Conservation (phyloP, 2,797 vertebrate species). For the Hydrophis major region DNA sequence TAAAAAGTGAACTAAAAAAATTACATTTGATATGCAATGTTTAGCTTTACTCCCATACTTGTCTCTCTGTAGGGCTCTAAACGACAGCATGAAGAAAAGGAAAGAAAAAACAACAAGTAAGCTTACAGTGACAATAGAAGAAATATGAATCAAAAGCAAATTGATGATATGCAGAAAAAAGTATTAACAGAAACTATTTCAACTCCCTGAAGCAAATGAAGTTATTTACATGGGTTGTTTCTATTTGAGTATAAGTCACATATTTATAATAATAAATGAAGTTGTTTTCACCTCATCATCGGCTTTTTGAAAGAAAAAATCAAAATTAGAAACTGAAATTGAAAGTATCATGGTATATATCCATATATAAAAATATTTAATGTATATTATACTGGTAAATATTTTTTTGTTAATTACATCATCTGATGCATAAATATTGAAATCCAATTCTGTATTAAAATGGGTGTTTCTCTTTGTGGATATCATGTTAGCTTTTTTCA, state of each 20-base stretch:
- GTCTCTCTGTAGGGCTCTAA: slow-evolving; percentile 99
- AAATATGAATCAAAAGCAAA: slow-evolving; percentile 86
- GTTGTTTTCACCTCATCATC: slow-evolving; percentile 55
- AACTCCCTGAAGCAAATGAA: slow-evolving; percentile 72
- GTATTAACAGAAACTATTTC: slow-evolving; percentile 77
- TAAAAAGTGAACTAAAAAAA: slow-evolving; percentile 94
- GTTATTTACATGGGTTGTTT: slow-evolving; percentile 73
- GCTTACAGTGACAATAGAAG: slow-evolving; percentile 91
- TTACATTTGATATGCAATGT: slow-evolving; percentile 99
- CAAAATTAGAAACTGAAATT: slow-evolving; percentile 50
- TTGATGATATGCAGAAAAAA: slow-evolving; percentile 82
- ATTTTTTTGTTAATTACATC: slow-evolving; percentile 54
- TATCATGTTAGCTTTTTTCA: slow-evolving; percentile 45
- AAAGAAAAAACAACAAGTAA: slow-evolving; percentile 97
- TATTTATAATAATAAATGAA: slow-evolving; percentile 55
- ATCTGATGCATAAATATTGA: slow-evolving; percentile 34
- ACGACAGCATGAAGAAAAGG: slow-evolving; percentile 96
- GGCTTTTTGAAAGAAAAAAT: slow-evolving; percentile 53
- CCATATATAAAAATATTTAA: background rate
- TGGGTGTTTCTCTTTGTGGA: slow-evolving; percentile 45
- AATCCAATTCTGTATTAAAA: slow-evolving; percentile 45
- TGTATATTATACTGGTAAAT: slow-evolving; percentile 33
- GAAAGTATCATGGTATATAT: slow-evolving; percentile 47
- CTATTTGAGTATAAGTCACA: slow-evolving; percentile 69
- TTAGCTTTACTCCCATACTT: slow-evolving; percentile 99